Base-by-base conservation (phyloP, 2,888 invertebrate species). In the Bellardia bayeri region DNA sequence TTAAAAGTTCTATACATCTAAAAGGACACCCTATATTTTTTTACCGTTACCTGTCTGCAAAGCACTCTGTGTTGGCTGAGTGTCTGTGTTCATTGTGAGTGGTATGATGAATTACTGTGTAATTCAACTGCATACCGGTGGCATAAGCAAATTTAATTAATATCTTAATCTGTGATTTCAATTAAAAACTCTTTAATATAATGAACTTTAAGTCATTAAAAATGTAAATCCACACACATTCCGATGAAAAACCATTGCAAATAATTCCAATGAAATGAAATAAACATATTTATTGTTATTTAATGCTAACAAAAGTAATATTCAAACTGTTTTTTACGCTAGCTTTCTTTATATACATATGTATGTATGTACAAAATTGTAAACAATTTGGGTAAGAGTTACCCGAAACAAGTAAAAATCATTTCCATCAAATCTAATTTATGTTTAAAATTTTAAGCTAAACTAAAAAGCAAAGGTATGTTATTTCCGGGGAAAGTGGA, bases 111-210 rank as follows among this genome's bases (percentile, higher is more conserved):
- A 16, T 64, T 40, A 3, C 9, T 30, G 49, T 49, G 14, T 49
- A 69, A 30, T 69, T 68, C 30, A 45, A 45, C 45, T 1, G 3
- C 7, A 49, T 7, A 16, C 75, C n/a, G 45, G 61, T 30, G n/a
- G 23, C 11, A 14, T 14, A 64, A 23, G 51, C 14, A 76, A 64
- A 76, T 76, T 75, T 49, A 75, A 63, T 75, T 75, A 75, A 75
- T 75, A 63, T 37, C 63, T 75, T 76, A 51, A 76, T 51, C 63
- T 76, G 14, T 64, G 63, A 37, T 64, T 76, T 76, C 64, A 76
- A 51, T 76, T 51, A 64, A 76, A 76, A 64, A 54, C 64, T 16
- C 64, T 64, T 76, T 76, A 64, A 76, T 63, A 40, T 76, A 4
- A 69, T 16, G 37, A 54, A 37, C 30, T 74, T 23, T 37, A 72